These are phyloP conservation scores for Erebia aethiops DNA, from an alignment of 2,888 invertebrate species.

Conservation along the genomic window DNA sequence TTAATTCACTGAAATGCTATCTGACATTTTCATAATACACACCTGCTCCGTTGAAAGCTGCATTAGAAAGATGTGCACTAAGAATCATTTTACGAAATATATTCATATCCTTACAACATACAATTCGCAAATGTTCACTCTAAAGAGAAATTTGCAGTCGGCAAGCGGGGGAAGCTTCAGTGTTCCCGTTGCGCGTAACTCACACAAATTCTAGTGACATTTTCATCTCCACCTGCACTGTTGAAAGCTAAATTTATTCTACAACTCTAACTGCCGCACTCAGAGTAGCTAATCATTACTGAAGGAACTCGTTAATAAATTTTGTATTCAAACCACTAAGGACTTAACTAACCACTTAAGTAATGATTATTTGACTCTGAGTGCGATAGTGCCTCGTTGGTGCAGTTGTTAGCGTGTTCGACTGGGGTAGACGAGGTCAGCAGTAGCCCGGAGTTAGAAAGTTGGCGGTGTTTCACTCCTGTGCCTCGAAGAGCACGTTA, in stretches of 20 bases:
- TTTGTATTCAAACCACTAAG: no score
- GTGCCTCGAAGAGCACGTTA: no score
- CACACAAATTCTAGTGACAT: constrained; percentile 27
- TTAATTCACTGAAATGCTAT: not conserved
- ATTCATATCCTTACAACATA: constrained; percentile 15
- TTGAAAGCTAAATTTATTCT: constrained; percentile 27
- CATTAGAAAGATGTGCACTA: constrained; percentile 12
- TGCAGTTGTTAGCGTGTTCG: no score
- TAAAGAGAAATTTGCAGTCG: constrained; percentile 19
- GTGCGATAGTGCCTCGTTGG: no score
- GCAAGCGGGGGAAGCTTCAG: constrained; percentile 8
- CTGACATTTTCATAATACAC: not conserved
- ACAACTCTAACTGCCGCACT: not conserved
- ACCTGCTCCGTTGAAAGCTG: not conserved
- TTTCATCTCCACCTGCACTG: constrained; percentile 30
- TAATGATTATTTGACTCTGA: no score
- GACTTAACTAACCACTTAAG: no score
- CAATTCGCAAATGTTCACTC: constrained; percentile 17
- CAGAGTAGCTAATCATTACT: no score
- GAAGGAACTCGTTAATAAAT: no score
- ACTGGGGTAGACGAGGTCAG: no score
- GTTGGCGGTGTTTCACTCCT: no score
- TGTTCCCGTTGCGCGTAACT: constrained; percentile 28
- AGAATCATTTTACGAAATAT: constrained; percentile 11
- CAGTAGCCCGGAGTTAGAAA: no score